Evolutionary conservation across 1,140 invertebrate species (phyloP), one percentile per base, ranked within the genome.

Genomic region (Camponotus pennsylvanicus): DNA sequence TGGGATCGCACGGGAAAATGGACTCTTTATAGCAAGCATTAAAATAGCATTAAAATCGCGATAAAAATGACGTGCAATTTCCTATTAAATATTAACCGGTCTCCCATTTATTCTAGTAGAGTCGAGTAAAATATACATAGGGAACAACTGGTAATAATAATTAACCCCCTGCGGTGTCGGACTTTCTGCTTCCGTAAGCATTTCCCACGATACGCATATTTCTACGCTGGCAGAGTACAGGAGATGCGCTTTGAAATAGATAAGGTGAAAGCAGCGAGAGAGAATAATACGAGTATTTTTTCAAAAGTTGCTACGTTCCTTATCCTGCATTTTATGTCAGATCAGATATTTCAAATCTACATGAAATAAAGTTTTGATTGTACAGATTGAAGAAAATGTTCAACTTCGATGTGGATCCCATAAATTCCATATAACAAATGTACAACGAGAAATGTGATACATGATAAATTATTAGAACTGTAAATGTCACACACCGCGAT

Each of bases 1-100:
- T 40, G n/a, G 5, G 18, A 57, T 80, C 5, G 2, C 13, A 4
- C 13, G 49, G 45, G 27, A 82, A 73, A 57, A 59, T 45, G 6
- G 57, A 32, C 4, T 59, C 6, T 34, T 70, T 32, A 45, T 52
- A 82, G 27, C 45, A 71, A 21, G n/a, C 8, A 27, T 32, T 27
- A 27, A 42, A 71, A 34, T 32, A 5, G 15, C 37, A 40, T 82
- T 82, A 71, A 69, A 79, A 45, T 80, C 34, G 34, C n/a, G 8
- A 79, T 59, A 82, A 69, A 79, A 5, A 79, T 64, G 45, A 82
- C 57, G 40, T 37, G 67, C 18, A 45, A 82, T 73, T 82, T 73
- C 9, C 7, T n/a, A 18, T 21, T 40, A 11, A 2, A 11, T 64
- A 9, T 34, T 5, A 34, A 15, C 13, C 57, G 59, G 0, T 18